Evolutionary conservation across 2,888 invertebrate genomes (phyloP).

Genomic region (Cheilosia impressa): DNA sequence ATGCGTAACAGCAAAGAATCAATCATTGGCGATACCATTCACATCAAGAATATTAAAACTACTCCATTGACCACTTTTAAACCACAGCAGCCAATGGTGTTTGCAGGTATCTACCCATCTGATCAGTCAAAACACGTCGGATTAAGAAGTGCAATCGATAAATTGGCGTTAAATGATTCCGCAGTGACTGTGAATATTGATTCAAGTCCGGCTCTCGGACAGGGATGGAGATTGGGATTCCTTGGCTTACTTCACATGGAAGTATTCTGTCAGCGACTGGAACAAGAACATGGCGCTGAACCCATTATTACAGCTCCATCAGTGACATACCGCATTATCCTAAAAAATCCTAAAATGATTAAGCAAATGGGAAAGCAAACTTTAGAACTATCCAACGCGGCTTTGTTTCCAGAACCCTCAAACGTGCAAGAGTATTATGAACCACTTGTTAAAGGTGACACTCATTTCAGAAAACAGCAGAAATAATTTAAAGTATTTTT

Average conservation of each 20-base stretch:
- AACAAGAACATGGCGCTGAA: conserved; percentile 93
- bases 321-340: conserved; percentile 91
- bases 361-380: conserved; percentile 87
- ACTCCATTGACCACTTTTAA: conserved; percentile 86
- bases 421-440: conserved; percentile 91
- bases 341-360: conserved; percentile 90
- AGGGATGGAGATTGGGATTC: conserved; percentile 95
- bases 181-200: conserved; percentile 93
- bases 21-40: conserved; percentile 90
- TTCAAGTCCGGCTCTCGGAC: conserved; percentile 93
- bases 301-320: conserved; percentile 93
- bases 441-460: conserved; percentile 91
- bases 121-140: conserved; percentile 93
- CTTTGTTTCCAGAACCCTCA: conserved; percentile 87
- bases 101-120: conserved; percentile 93
- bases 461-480: not conserved
- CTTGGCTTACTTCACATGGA: conserved; percentile 94
- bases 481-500: not conserved
- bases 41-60: conserved; percentile 84
- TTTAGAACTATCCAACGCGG: conserved; percentile 89
- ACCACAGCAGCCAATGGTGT: conserved; percentile 91
- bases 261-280: conserved; percentile 93
- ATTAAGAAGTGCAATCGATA: conserved; percentile 93
- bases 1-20: conserved; percentile 91
- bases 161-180: conserved; percentile 96